A percentile compares a stretch with the other conserved stretches of the same genome.
Conservation (phyloP, 2,888 invertebrate species). For the Oasisia sp. region DNA sequence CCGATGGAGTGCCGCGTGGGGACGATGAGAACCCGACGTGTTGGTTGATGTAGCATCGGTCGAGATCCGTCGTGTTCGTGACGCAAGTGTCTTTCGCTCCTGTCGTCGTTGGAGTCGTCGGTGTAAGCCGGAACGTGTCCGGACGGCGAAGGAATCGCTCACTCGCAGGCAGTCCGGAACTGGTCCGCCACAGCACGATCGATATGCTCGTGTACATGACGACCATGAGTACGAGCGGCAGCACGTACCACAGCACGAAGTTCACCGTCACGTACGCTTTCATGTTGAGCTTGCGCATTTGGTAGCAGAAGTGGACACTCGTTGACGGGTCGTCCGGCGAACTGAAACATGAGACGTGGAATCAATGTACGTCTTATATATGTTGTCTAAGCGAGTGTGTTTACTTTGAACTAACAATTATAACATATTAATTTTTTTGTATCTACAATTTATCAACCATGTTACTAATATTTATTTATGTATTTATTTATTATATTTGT, state of each 20-base stretch:
- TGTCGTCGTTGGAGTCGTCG: background rate
- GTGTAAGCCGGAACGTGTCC: background rate
- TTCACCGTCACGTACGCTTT: conserved; percentile 14
- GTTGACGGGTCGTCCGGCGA: background rate
- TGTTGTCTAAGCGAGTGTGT: no score
- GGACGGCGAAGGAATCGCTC: background rate
- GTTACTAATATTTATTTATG: no score
- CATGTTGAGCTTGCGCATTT: background rate
- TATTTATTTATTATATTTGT: no score
- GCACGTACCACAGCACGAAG: conserved; percentile 22
- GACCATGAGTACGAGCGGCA: conserved; percentile 14
- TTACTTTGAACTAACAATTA: no score
- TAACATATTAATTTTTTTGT: no score
- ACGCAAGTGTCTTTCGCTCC: background rate
- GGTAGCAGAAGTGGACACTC: conserved; percentile 11
- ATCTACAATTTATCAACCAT: no score
- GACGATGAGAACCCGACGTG: background rate
- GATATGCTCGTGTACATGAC: conserved; percentile 20
- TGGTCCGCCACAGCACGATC: conserved; percentile 18
- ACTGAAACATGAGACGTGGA: background rate
- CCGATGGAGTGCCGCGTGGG: background rate
- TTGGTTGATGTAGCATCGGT: background rate
- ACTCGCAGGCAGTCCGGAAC: background rate
- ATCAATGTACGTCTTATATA: no score
- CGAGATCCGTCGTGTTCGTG: background rate